A percentile compares a stretch with the other conserved stretches of the same genome.
Evolutionary conservation across 2,113 vertebrate species (phyloP).

Genomic region (Phoenicopterus ruber): DNA sequence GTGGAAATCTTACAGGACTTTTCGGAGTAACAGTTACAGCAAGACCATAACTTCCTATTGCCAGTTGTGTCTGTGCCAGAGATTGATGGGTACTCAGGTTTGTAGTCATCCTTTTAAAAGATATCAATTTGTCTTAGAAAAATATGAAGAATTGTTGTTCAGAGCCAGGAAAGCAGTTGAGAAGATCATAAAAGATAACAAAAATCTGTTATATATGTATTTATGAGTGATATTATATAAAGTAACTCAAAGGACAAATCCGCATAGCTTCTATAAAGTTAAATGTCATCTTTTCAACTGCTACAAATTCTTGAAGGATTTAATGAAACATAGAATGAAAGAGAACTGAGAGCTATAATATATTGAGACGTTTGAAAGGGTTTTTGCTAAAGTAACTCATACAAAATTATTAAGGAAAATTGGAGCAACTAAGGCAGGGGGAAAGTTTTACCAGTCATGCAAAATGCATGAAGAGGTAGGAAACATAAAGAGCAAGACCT

Average conservation of each 20-base stretch:
- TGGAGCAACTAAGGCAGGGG: background rate
- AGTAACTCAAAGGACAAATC: background rate
- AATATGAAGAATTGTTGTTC: background rate
- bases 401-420: background rate
- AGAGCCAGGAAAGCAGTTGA: background rate
- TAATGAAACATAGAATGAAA: background rate
- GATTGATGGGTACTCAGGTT: background rate
- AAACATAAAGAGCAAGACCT: background rate
- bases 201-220: background rate
- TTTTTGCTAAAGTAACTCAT: background rate
- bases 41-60: background rate
- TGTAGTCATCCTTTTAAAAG: background rate
- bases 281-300: background rate
- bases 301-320: background rate
- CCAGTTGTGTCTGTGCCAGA: background rate
- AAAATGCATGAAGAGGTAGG: background rate
- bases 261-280: background rate
- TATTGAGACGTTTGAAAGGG: background rate
- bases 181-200: background rate
- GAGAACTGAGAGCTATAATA: background rate
- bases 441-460: background rate
- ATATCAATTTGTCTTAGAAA: background rate
- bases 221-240: background rate
- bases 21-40: background rate
- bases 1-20: background rate